phyloP scores from a whole-genome alignment of 2,113 vertebrate genomes.

The Hippocampus zosterae region DNA sequence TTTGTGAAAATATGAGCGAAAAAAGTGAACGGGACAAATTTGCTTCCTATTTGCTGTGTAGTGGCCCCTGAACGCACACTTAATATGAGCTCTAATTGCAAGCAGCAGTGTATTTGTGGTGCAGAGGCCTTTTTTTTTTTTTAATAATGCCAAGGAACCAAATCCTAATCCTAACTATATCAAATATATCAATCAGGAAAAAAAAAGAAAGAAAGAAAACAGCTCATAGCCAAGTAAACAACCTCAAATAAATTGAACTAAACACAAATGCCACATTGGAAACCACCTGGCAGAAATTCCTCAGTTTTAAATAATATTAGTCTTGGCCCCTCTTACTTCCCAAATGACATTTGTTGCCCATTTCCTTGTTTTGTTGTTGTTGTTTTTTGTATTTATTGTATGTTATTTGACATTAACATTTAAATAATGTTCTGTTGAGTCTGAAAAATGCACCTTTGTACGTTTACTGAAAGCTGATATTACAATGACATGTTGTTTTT shows the following conservation, averaged over 20 bases:
- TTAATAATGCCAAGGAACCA: neutral
- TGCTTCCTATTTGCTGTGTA: slow-evolving; percentile 18
- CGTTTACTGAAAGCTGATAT: neutral
- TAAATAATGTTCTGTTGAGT: neutral
- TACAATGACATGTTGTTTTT: neutral
- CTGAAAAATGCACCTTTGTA: neutral
- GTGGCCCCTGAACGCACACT: slow-evolving; percentile 25
- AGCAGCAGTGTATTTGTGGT: slow-evolving; percentile 20
- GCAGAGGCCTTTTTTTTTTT: neutral
- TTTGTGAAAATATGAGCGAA: slow-evolving; percentile 33
- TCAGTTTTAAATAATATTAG: neutral
- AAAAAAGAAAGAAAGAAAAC: neutral
- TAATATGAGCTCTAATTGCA: slow-evolving; percentile 35
- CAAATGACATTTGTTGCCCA: neutral
- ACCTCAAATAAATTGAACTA: neutral
- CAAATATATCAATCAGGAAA: neutral
- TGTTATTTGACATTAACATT: neutral
- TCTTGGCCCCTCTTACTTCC: neutral
- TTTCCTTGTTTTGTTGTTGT: neutral
- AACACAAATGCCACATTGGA: neutral
- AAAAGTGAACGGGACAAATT: slow-evolving; percentile 31
- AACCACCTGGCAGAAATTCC: neutral
- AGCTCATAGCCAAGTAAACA: neutral
- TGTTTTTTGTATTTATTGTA: neutral
- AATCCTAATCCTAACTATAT: neutral